Percentiles rank a stretch among this genome's conserved stretches.
Evolutionary conservation across 2,888 invertebrate species (phyloP).

Genomic region (Hemithea aestivaria): DNA sequence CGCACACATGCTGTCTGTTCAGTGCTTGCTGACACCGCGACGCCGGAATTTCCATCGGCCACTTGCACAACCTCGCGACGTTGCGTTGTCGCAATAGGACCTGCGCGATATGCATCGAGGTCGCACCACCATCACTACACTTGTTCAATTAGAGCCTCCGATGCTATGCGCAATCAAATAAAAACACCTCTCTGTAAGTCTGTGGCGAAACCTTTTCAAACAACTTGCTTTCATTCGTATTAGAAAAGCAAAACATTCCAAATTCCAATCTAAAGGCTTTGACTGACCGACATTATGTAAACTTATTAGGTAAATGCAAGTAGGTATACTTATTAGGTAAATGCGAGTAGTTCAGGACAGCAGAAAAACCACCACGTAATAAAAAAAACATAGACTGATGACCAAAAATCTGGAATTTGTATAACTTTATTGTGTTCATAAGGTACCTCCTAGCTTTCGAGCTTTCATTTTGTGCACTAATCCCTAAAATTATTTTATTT

Average conservation of each 20-base stretch:
- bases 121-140: constrained; percentile 59
- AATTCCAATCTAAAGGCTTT: constrained; percentile 3
- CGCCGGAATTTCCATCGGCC: constrained; percentile 66
- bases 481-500: too few species aligned
- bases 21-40: constrained; percentile 46
- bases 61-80: constrained; percentile 63
- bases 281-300: background rate
- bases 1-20: constrained; percentile 36
- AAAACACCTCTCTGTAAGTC: constrained; percentile 25
- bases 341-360: too few species aligned
- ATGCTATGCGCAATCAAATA: constrained; percentile 52
- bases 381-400: too few species aligned
- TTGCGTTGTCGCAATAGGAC: constrained; percentile 65
- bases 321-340: too few species aligned
- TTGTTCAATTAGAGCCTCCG: constrained; percentile 71
- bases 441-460: too few species aligned
- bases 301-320: too few species aligned
- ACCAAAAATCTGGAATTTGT: too few species aligned
- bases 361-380: too few species aligned
- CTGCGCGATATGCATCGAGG: constrained; percentile 55
- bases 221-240: constrained; percentile 5
- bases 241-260: constrained; percentile 7
- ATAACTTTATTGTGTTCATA: too few species aligned
- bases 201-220: constrained; percentile 24
- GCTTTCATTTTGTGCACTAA: too few species aligned